phyloP scores from a whole-genome alignment of 1,140 invertebrate genomes.

The Potamilus streckersoni region DNA sequence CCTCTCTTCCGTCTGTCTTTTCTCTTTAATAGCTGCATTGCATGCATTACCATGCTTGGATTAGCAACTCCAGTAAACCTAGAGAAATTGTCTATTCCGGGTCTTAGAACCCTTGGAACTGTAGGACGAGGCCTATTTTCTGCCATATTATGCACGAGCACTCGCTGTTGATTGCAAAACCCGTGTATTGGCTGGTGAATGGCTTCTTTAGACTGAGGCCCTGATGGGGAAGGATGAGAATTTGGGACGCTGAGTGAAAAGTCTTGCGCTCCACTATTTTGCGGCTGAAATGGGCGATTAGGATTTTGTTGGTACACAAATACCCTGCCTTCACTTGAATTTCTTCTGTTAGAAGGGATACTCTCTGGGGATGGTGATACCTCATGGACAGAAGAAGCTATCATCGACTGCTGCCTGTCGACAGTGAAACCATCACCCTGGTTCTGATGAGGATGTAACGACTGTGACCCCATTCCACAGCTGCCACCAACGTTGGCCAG shows the following conservation, averaged over 20 bases:
- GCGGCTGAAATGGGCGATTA: slow-evolving; percentile 1
- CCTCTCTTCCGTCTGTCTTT: slow-evolving; percentile 37
- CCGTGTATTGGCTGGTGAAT: neutral
- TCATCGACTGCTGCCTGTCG: slow-evolving; percentile 18
- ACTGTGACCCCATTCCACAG: neutral
- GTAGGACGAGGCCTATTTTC: slow-evolving; percentile 19
- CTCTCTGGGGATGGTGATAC: neutral
- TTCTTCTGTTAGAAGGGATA: neutral
- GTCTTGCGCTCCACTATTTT: neutral
- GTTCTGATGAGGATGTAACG: slow-evolving; percentile 5
- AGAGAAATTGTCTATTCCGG: slow-evolving; percentile 29
- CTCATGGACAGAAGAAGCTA: neutral
- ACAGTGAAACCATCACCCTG: slow-evolving; percentile 16
- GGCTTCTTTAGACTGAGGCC: neutral
- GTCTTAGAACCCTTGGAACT: slow-evolving; percentile 16
- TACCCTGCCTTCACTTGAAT: slow-evolving; percentile 26
- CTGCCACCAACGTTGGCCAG: slow-evolving; percentile 14
- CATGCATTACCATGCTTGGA: slow-evolving; percentile 30
- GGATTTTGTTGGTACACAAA: slow-evolving; percentile 27
- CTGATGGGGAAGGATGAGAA: neutral
- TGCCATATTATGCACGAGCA: neutral
- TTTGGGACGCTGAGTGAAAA: neutral
- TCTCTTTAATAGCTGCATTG: slow-evolving; percentile 26
- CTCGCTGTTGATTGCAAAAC: neutral
- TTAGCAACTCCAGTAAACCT: slow-evolving; percentile 27